phyloP scores from a whole-genome alignment of 2,797 vertebrate genomes.

The Botia kubotai region DNA sequence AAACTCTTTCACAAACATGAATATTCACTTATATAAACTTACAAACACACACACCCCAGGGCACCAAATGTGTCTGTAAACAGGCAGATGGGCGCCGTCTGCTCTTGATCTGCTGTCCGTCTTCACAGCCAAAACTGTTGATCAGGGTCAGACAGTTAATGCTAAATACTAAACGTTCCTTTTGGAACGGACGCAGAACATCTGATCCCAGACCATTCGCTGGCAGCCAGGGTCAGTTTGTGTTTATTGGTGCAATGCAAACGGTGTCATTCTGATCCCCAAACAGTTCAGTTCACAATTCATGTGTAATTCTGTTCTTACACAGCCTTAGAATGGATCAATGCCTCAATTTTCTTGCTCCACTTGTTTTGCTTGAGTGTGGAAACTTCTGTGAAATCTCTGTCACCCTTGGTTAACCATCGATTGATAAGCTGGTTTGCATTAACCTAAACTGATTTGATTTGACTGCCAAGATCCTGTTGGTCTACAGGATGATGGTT shows the following conservation, averaged over 20 bases:
- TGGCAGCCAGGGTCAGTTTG: not conserved
- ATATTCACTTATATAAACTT: conserved; percentile 40
- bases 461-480: conserved; percentile 15
- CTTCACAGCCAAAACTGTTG: conserved; percentile 45
- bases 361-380: not conserved
- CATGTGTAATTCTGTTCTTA: conserved; percentile 6
- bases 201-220: conserved; percentile 45
- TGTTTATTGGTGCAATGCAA: conserved; percentile 41
- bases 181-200: conserved; percentile 19
- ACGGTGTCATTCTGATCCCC: conserved; percentile 4
- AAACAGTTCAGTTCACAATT: not conserved
- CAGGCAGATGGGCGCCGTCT: conserved; percentile 43
- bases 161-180: conserved; percentile 35
- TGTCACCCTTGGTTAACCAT: conserved; percentile 31
- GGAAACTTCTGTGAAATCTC: not conserved
- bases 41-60: conserved; percentile 36
- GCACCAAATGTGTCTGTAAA: conserved; percentile 42
- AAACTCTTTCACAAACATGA: conserved; percentile 42
- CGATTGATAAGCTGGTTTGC: conserved; percentile 17
- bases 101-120: conserved; percentile 39
- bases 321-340: conserved; percentile 3
- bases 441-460: conserved; percentile 21
- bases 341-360: not conserved
- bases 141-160: conserved; percentile 28
- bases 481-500: not conserved